These are phyloP conservation scores for Rhipidura dahli DNA, from an alignment of 2,113 vertebrate genomes.

Conservation along the genomic window DNA sequence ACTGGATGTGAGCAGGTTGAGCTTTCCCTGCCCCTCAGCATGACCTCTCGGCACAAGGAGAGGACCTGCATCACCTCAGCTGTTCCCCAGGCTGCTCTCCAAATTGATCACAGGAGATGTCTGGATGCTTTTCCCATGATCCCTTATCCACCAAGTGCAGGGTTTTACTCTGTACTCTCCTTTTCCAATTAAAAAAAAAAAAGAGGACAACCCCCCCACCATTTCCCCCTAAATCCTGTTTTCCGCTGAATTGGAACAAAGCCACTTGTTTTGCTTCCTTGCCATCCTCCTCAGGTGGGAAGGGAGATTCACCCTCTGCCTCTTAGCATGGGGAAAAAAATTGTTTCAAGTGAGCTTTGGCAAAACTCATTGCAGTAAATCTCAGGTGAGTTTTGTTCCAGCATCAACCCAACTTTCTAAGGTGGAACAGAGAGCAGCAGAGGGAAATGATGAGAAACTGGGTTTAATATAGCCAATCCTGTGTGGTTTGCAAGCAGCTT, in stretches of 20 bases:
- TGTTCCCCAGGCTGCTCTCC: background rate
- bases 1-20: background rate
- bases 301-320: background rate
- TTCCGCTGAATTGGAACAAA: background rate
- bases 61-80: background rate
- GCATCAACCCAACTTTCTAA: background rate
- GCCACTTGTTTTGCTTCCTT: background rate
- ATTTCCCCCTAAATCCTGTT: background rate
- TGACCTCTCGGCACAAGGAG: background rate
- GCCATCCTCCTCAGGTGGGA: background rate
- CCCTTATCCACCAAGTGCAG: background rate
- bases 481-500: background rate
- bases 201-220: accelerated
- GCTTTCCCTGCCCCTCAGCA: background rate
- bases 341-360: background rate
- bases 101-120: background rate
- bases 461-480: background rate
- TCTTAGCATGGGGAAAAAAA: background rate
- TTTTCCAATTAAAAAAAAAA: background rate
- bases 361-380: background rate
- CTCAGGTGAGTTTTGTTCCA: background rate
- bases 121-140: background rate
- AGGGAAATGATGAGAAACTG: background rate
- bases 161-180: background rate
- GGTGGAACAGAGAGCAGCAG: background rate